phyloP scores from a whole-genome alignment of 2,888 invertebrate genomes.

The Abscondita cerata region DNA sequence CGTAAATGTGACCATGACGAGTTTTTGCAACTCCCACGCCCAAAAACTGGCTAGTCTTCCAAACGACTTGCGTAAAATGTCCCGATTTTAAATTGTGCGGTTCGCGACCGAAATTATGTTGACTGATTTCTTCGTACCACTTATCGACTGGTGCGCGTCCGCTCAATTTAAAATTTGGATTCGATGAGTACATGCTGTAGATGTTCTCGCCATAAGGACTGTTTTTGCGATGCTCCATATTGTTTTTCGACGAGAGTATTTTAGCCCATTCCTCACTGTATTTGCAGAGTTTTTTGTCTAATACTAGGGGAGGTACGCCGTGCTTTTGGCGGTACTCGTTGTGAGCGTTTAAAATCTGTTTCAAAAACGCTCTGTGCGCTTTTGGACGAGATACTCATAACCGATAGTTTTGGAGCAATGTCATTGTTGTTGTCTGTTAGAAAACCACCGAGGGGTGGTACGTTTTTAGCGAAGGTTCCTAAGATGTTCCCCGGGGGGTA shows the following conservation, averaged over 20 bases:
- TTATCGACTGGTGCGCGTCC: conserved; percentile 78
- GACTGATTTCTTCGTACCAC: conserved; percentile 76
- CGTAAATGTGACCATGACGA: conserved; percentile 77
- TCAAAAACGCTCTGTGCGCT: conserved; percentile 63
- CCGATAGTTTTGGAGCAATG: conserved; percentile 42
- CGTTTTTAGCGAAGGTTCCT: conserved; percentile 75
- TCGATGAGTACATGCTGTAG: conserved; percentile 77
- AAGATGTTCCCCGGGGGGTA: conserved; percentile 87
- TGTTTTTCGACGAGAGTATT: conserved; percentile 69
- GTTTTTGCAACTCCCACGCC: conserved; percentile 74
- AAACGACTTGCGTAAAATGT: conserved; percentile 77
- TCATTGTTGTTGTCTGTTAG: conserved; percentile 55
- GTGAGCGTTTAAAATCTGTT: conserved; percentile 75
- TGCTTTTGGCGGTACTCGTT: conserved; percentile 75
- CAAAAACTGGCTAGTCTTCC: conserved; percentile 70
- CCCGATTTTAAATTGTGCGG: conserved; percentile 69
- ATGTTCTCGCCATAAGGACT: conserved; percentile 86
- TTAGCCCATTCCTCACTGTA: conserved; percentile 78
- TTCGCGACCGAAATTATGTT: conserved; percentile 69
- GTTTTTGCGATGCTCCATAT: conserved; percentile 76
- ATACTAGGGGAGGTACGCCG: conserved; percentile 70
- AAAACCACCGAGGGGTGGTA: conserved; percentile 65
- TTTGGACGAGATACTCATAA: conserved; percentile 49
- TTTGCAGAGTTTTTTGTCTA: conserved; percentile 70
- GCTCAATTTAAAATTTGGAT: conserved; percentile 69